Base-by-base conservation (phyloP, 1,140 invertebrate species). In the Dreissena polymorpha region DNA sequence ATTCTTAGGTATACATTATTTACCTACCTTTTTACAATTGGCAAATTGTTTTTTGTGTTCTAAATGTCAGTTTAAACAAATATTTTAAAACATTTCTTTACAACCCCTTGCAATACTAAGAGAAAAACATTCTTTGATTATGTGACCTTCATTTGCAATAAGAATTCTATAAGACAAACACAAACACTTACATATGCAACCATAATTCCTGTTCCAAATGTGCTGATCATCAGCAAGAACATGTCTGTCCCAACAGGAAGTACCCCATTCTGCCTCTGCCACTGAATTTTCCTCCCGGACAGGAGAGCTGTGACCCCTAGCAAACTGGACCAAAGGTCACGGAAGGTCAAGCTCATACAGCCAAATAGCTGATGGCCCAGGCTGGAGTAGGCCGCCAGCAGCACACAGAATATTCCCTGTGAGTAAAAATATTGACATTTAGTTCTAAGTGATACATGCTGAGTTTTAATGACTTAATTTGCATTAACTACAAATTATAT, bases 111-210 rank as follows among this genome's bases (percentile, higher is more conserved):
- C 8, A 5, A 39, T 39, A 8, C 39, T 39, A 39, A 39, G 39
- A 39, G 39, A 39, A 2, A 39, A 39, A 39, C 2, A 39, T 5
- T 39, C 39, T 8, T 39, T 39, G 2, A 39, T 39, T 39, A 39
- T 39, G 39, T 39, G 39, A 39, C 39, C 39, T 39, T 39, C 39
- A 39, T 39, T 39, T 39, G 2, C 2, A 39, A 39, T 39, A 39
- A 39, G 3, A 39, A 39, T 39, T 8, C 39, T 5, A 39, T 5
- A 8, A 39, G 39, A 39, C 57, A 67, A 64, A 65, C 10, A 29
- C 13, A 70, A 16, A 49, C 21, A 91, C 92, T 92, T 88, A 92
- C 92, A 88, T 92, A 92, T 50, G 86, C 73, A 12, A 87, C 85
- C 18, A 91, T 68, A 18, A 91, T 73, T 55, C 91, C 91, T 53